Percentiles rank a stretch among this genome's conserved stretches.
Conservation (phyloP, 1,140 invertebrate species). For the Harpegnathos saltator region DNA sequence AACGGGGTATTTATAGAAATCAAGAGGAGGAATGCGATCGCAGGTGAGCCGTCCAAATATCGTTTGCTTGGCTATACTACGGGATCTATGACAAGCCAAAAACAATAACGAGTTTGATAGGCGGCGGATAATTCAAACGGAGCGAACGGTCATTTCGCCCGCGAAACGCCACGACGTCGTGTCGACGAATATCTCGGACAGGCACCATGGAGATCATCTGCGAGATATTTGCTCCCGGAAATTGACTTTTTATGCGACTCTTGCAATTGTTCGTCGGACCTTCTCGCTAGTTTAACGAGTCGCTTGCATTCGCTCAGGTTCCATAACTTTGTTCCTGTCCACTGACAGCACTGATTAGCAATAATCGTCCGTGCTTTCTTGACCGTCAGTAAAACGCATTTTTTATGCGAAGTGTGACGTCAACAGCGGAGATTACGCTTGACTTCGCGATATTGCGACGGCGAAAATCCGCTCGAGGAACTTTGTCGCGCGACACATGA, state of each 20-base stretch:
- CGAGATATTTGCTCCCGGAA: constrained; percentile 6
- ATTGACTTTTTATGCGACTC: background rate
- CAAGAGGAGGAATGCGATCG: background rate
- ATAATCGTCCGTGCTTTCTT: background rate
- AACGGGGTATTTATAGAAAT: constrained; percentile 8
- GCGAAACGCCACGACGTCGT: background rate
- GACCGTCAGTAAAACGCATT: background rate
- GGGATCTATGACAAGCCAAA: background rate
- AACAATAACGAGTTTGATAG: background rate
- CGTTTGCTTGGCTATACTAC: background rate
- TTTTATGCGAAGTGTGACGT: background rate
- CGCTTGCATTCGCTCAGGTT: no score
- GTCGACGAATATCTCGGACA: constrained; percentile 1
- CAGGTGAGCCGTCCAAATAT: background rate
- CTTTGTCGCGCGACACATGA: no score
- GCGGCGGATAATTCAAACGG: no score
- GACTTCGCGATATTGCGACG: background rate
- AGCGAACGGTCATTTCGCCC: no score
- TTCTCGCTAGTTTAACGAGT: no score
- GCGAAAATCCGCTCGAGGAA: no score
- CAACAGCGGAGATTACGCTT: background rate
- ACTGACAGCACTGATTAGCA: no score
- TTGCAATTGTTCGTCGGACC: no score
- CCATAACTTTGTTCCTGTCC: no score
- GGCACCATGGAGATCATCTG: constrained; percentile 47